Evolutionary conservation across 2,888 invertebrate genomes (phyloP).

Genomic region (Cheilosia soror): DNA sequence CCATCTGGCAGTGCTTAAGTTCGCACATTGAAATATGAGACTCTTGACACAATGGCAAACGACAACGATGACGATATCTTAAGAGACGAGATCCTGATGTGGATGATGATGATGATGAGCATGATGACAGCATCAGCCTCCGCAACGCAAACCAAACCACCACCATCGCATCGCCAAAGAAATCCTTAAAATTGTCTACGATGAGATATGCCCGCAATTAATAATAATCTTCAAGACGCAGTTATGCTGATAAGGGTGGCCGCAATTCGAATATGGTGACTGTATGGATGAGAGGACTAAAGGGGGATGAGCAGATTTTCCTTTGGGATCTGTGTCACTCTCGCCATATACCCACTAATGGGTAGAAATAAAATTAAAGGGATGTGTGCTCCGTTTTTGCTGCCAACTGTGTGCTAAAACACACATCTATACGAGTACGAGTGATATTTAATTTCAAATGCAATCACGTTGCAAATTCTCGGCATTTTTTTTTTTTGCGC

Average conservation of each 20-base stretch:
- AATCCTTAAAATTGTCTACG: constrained; percentile 68
- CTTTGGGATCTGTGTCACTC: constrained; percentile 58
- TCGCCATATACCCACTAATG: constrained; percentile 9
- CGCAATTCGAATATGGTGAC: background rate
- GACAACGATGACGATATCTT: constrained; percentile 49
- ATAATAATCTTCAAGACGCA: constrained; percentile 63
- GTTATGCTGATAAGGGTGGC: constrained; percentile 30
- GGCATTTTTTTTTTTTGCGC: background rate
- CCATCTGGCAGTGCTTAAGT: constrained; percentile 37
- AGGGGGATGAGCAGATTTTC: background rate
- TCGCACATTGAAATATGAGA: constrained; percentile 72
- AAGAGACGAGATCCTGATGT: constrained; percentile 24
- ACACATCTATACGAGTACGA: background rate
- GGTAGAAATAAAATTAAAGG: constrained; percentile 32
- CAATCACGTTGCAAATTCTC: constrained; percentile 47
- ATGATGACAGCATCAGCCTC: constrained; percentile 46
- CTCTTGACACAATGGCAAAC: constrained; percentile 69
- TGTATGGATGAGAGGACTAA: background rate
- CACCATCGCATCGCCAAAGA: constrained; percentile 31
- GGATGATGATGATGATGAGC: constrained; percentile 57
- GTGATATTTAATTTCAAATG: constrained; percentile 66
- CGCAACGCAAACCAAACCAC: constrained; percentile 15
- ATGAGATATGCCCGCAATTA: constrained; percentile 64
- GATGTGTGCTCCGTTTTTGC: constrained; percentile 18
- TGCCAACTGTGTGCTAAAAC: constrained; percentile 4